Conservation (phyloP, 1,140 invertebrate species). For the Stegodyphus dumicola region DNA sequence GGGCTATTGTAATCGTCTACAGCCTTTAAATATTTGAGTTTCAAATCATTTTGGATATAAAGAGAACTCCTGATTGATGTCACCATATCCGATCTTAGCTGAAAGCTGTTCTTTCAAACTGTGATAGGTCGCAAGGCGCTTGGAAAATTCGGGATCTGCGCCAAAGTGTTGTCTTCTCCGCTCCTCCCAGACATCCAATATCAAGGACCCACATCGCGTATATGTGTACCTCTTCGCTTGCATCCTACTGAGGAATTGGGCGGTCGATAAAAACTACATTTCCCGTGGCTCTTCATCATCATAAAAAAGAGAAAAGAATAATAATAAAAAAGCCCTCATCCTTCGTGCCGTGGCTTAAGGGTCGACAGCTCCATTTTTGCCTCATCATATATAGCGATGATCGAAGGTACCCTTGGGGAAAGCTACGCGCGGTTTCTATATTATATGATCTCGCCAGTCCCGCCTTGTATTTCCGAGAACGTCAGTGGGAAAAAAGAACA, state of each 20-base stretch:
- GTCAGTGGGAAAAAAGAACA: background rate
- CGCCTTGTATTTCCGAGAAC: background rate
- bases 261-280: slow-evolving; percentile 54
- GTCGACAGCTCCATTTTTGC: slow-evolving; percentile 27
- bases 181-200: slow-evolving; percentile 7
- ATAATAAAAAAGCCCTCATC: too few species aligned
- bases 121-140: background rate
- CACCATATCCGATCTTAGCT: too few species aligned
- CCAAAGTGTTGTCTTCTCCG: background rate
- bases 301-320: too few species aligned
- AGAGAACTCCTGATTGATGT: too few species aligned
- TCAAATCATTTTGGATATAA: too few species aligned
- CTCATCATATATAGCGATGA: slow-evolving; percentile 27
- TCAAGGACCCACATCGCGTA: background rate
- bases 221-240: background rate
- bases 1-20: too few species aligned
- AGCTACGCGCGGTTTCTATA: background rate
- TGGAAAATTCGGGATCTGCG: background rate
- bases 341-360: background rate
- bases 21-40: too few species aligned
- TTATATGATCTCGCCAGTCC: background rate
- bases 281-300: slow-evolving; percentile 31
- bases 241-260: slow-evolving; percentile 12
- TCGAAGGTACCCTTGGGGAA: slow-evolving; percentile 15
- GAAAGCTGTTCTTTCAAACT: too few species aligned